Evolutionary conservation across 2,797 vertebrate genomes (phyloP), one percentile per base, ranked within the genome.

Genomic region (Enteromius treurensis): DNA sequence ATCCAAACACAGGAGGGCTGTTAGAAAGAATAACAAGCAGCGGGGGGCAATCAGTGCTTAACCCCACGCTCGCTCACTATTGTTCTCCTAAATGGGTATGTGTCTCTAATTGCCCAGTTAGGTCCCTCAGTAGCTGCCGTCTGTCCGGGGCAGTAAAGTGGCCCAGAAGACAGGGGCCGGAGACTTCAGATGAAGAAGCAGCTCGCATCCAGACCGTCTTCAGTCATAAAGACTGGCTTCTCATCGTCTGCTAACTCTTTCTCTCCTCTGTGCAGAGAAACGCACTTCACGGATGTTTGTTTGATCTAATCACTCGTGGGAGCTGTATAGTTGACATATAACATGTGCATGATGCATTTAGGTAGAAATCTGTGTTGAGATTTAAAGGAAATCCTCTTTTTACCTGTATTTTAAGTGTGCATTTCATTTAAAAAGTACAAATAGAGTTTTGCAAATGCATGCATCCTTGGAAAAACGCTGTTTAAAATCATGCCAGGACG

Each of bases 41-140:
- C 92, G 91, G 90, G 92, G 88, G 90, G 81, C 69, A 76, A 84
- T 79, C 62, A 85, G 78, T 85, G 87, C 88, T 92, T 91, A 92
- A 91, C 92, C 90, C 90, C 92, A 92, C 91, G 88, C 90, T 90
- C 91, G 86, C 87, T 81, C 80, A 29, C 90, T 84, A 94, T 95
- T 95, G 95, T 95, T 93, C 92, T 90, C 84, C 87, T 87, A 94
- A 95, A 95, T 95, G 94, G 91, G 93, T 87, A 91, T 92, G 90
- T 90, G 91, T 90, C 91, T 93, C 88, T 94, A 94, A 95, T 94
- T 92, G 92, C 88, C 90, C 91, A 91, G 93, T 95, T 95, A 95
- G 93, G 90, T 91, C 91, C 92, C 83, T 87, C 73, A 60, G 92
- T 88, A 92, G 93, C 93, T 92, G 90, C 92, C 91, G 92, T 83